Conservation (phyloP, 2,113 vertebrate species). For the Brachyistius frenatus region DNA sequence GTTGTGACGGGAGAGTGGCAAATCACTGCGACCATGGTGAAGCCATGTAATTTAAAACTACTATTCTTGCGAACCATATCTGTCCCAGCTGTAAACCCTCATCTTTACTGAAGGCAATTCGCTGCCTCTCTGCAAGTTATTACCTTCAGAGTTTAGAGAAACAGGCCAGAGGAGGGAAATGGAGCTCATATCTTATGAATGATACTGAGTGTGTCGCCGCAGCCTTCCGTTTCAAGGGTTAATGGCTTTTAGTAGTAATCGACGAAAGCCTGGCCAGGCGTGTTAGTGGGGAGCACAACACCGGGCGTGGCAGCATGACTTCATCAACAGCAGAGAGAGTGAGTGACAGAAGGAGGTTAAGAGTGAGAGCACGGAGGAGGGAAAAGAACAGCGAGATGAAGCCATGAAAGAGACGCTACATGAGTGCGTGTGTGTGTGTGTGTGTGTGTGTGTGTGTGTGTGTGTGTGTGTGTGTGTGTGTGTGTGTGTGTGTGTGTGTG, state of each 20-base stretch:
- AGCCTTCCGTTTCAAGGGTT: slow-evolving; percentile 39
- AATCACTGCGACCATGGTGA: too few relatives aligned
- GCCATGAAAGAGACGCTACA: slow-evolving; percentile 12
- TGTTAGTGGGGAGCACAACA: slow-evolving; percentile 15
- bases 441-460: too few relatives aligned
- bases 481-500: too few relatives aligned
- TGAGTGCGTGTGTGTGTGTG: background rate
- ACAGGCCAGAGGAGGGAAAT: slow-evolving; percentile 34
- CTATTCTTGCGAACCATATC: too few relatives aligned
- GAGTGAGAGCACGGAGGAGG: slow-evolving; percentile 26
- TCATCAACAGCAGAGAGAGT: slow-evolving; percentile 45
- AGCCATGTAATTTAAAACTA: too few relatives aligned
- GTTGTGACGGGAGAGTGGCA: too few relatives aligned
- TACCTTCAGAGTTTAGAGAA: slow-evolving; percentile 3
- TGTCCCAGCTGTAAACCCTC: too few relatives aligned
- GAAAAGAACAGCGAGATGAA: slow-evolving; percentile 6
- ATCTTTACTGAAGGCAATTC: too few relatives aligned
- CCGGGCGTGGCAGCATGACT: slow-evolving; percentile 56
- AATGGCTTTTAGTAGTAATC: slow-evolving; percentile 44
- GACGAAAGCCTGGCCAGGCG: slow-evolving; percentile 17
- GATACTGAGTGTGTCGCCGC: background rate
- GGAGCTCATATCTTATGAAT: slow-evolving; percentile 55
- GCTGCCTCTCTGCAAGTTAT: background rate
- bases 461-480: slow-evolving; percentile 18
- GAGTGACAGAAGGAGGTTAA: slow-evolving; percentile 62